Evolutionary conservation across 2,797 vertebrate species (phyloP).

Genomic region (Thunnus albacares): DNA sequence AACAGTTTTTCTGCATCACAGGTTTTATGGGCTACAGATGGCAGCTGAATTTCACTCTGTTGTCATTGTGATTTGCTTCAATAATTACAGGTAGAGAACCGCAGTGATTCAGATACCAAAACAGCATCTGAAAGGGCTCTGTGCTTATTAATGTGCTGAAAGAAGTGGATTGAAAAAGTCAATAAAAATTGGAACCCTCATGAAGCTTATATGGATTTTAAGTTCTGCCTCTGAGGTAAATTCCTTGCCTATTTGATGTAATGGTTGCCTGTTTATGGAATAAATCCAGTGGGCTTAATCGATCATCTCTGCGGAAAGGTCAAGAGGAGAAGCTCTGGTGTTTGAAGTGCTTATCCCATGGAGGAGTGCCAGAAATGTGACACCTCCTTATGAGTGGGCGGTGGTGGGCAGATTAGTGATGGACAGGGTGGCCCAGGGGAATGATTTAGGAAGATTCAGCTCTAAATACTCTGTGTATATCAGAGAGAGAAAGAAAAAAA

Average conservation of each 20-base stretch:
- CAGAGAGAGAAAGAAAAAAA: slow-evolving; percentile 45
- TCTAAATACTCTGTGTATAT: slow-evolving; percentile 79
- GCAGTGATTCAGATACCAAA: slow-evolving; percentile 56
- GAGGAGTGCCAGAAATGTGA: slow-evolving; percentile 84
- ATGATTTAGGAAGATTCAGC: slow-evolving; percentile 81
- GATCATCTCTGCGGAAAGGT: slow-evolving; percentile 84
- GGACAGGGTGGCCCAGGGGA: slow-evolving; percentile 81
- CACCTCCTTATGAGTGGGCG: slow-evolving; percentile 81
- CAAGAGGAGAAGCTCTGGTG: slow-evolving; percentile 81
- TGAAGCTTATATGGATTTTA: slow-evolving; percentile 80
- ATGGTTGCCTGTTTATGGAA: slow-evolving; percentile 82
- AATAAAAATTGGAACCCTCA: slow-evolving; percentile 73
- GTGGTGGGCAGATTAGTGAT: slow-evolving; percentile 82
- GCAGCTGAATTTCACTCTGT: slow-evolving; percentile 59
- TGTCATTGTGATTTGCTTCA: slow-evolving; percentile 70
- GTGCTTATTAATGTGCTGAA: slow-evolving; percentile 71
- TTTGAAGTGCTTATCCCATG: slow-evolving; percentile 84
- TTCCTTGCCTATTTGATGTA: slow-evolving; percentile 81
- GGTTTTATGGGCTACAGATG: slow-evolving; percentile 66
- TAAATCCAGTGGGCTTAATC: slow-evolving; percentile 83
- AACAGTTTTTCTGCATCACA: slow-evolving; percentile 67
- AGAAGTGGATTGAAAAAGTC: slow-evolving; percentile 74
- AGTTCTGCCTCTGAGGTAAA: slow-evolving; percentile 83
- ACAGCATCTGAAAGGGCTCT: slow-evolving; percentile 49
- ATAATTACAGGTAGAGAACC: slow-evolving; percentile 69